phyloP scores from a whole-genome alignment of 2,113 vertebrate species.

The Asarcornis scutulata region DNA sequence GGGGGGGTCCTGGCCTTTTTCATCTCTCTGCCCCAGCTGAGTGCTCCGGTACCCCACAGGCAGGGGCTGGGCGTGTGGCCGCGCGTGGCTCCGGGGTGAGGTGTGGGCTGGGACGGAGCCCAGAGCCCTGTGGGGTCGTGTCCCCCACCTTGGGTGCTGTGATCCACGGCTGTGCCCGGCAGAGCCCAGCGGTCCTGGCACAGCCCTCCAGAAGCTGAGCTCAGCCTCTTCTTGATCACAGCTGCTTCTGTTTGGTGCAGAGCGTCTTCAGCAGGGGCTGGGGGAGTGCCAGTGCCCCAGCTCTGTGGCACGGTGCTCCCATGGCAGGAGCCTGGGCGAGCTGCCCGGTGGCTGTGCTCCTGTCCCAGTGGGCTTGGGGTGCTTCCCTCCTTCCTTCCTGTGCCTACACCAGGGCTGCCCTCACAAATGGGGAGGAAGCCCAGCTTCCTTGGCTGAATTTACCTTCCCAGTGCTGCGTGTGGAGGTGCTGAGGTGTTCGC shows the following conservation, averaged over 20 bases:
- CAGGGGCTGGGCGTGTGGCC: too few species aligned
- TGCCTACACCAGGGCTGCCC: neutral
- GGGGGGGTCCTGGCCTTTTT: neutral
- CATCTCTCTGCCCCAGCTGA: rapidly evolving
- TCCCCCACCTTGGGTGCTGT: rapidly evolving
- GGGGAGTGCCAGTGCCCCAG: neutral
- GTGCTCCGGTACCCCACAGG: rapidly evolving
- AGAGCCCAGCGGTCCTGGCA: too few species aligned
- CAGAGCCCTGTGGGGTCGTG: rapidly evolving
- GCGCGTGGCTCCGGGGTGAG: rapidly evolving
- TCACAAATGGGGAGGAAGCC: neutral
- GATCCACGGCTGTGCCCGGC: rapidly evolving
- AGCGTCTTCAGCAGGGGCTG: rapidly evolving
- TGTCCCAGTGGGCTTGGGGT: neutral
- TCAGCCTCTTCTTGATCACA: rapidly evolving
- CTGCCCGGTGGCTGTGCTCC: rapidly evolving
- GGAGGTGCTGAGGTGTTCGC: neutral
- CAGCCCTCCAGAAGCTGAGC: neutral
- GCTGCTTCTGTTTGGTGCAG: neutral
- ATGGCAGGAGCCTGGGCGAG: rapidly evolving
- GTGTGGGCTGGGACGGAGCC: rapidly evolving
- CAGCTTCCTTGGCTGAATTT: neutral
- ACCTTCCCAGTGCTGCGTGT: rapidly evolving
- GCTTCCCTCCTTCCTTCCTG: neutral
- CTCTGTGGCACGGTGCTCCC: neutral